A percentile compares a stretch with the other conserved stretches of the same genome.
Evolutionary conservation across 1,140 invertebrate species (phyloP).

Genomic region (Camponotus vicinus): DNA sequence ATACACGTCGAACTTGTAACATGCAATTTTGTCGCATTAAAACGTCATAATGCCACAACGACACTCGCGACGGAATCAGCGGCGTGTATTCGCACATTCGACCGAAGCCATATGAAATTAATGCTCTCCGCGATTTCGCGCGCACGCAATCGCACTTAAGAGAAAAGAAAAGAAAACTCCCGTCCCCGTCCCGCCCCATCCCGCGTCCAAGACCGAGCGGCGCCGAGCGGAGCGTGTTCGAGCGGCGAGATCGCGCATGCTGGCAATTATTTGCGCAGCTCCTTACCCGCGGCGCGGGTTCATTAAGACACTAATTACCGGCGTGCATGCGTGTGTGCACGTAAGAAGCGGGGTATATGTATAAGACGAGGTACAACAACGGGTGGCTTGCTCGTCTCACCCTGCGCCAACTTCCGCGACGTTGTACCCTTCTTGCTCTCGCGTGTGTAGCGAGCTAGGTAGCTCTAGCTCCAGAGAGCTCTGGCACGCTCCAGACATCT

Average conservation of each 20-base stretch:
- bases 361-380: slow-evolving; percentile 71
- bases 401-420: slow-evolving; percentile 69
- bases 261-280: slow-evolving; percentile 78
- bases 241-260: slow-evolving; percentile 63
- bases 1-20: neutral
- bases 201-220: slow-evolving; percentile 13
- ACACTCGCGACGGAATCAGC: slow-evolving; percentile 38
- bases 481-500: slow-evolving; percentile 81
- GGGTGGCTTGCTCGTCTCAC: slow-evolving; percentile 59
- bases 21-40: slow-evolving; percentile 54
- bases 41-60: slow-evolving; percentile 40
- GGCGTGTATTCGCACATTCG: slow-evolving; percentile 35
- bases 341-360: slow-evolving; percentile 64
- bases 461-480: slow-evolving; percentile 37
- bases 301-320: slow-evolving; percentile 82
- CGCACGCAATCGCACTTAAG: slow-evolving; percentile 67
- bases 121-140: slow-evolving; percentile 47
- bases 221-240: slow-evolving; percentile 50
- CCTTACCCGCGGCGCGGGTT: slow-evolving; percentile 67
- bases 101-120: slow-evolving; percentile 53
- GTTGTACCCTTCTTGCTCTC: slow-evolving; percentile 64
- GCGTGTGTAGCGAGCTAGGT: slow-evolving; percentile 48
- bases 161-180: slow-evolving; percentile 43
- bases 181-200: neutral
- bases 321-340: slow-evolving; percentile 80